Base-by-base conservation (phyloP, 2,797 vertebrate species). In the Margarornis squamiger region DNA sequence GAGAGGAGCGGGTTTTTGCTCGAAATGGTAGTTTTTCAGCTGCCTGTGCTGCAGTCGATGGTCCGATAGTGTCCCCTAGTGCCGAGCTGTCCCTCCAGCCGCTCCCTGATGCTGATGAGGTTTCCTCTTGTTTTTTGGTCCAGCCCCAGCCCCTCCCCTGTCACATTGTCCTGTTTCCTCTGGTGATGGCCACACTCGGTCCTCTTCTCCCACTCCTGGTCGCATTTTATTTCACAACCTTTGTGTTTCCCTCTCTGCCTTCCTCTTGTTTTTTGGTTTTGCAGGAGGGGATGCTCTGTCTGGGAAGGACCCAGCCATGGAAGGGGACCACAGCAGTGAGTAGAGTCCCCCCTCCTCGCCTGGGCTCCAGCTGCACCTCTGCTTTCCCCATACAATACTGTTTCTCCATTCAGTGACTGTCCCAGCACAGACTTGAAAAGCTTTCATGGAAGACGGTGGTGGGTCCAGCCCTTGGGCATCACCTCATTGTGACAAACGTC, bases 11-110 rank as follows among this genome's bases (percentile, higher is more conserved):
- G 7, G 24, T 10, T 75, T 45, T 41, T 34, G 14, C 45, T 29
- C 2, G 7, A 23, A 48, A 26, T 3, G 0, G 46, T 32, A 21
- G 8, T 2, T 63, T 21, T 52, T 6, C 9, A 26, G 29, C 55
- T 2, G 65, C 9, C 0, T 4, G 1, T 3, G 58, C 59, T 12
- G 68, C 14, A 10, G 23, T 83, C 61, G 10, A 0, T 45, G 62
- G 90, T 58, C 11, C 94, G 5, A 88, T 4, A 48, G 90, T 94
- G 96, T 86, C 96, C 84, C 77, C 96, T 95, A 90, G 93, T n/a
- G 96, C 92, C 27, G 34, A 46, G 57, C 32, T 24, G 3, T 3
- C 51, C 54, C 66, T 12, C 16, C n/a, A 38, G 67, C n/a, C 1
- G 3, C 39, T 15, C 51, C 45, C 38, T 15, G 27, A 0, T 13